A percentile compares a stretch with the other conserved stretches of the same genome.
Conservation (phyloP, 2,113 vertebrate genomes). For the Podocnemis expansa region DNA sequence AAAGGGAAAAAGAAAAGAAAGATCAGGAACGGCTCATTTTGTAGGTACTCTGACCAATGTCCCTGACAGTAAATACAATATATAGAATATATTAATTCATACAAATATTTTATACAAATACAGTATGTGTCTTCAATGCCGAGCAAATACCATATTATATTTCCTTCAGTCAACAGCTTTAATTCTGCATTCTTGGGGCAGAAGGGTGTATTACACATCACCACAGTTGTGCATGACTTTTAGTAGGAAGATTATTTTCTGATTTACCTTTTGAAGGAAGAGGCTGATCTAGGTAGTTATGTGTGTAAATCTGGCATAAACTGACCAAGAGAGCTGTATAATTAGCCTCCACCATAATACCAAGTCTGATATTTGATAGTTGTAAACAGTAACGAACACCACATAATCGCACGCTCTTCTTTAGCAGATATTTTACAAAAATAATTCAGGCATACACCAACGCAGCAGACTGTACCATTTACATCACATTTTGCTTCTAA, state of each 20-base stretch:
- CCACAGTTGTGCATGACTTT: not conserved
- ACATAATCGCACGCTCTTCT: conserved; percentile 25
- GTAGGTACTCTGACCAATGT: not conserved
- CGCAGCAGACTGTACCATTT: conserved; percentile 35
- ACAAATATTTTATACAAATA: not conserved
- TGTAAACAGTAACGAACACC: not conserved
- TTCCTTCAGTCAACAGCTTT: not conserved
- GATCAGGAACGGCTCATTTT: not conserved
- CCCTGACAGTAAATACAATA: not conserved
- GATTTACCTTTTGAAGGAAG: conserved; percentile 43
- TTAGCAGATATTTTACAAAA: conserved; percentile 43
- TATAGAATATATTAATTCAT: not conserved
- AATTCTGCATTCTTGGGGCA: not conserved
- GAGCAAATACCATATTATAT: not conserved
- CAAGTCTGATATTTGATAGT: conserved; percentile 31
- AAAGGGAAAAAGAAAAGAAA: not conserved
- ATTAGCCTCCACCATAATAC: conserved; percentile 23
- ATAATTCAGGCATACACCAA: conserved; percentile 31
- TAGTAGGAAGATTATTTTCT: not conserved
- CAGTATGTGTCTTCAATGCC: not conserved
- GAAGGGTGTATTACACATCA: not conserved
- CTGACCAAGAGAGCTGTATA: conserved; percentile 15
- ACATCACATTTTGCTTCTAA: conserved; percentile 51
- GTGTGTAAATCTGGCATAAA: conserved; percentile 6
- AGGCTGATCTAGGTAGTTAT: not conserved